phyloP scores from a whole-genome alignment of 2,888 invertebrate species.

The Dasysyrphus albostriatus region DNA sequence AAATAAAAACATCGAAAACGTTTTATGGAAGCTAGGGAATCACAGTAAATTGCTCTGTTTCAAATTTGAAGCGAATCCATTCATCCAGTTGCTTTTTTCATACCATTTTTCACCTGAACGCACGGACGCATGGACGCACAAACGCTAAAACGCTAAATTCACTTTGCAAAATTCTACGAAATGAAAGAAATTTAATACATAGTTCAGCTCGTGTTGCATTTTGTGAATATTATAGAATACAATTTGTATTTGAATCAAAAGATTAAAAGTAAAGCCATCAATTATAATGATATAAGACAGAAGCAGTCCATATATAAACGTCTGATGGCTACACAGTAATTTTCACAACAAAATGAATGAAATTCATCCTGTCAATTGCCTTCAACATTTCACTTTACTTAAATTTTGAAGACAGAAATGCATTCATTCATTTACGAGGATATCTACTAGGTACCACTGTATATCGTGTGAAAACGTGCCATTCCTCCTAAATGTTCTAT shows the following conservation, averaged over 20 bases:
- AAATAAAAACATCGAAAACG: too few relatives aligned
- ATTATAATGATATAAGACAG: neutral
- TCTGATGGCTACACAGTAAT: neutral
- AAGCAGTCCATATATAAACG: slow-evolving; percentile 8
- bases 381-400: slow-evolving; percentile 58
- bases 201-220: too few relatives aligned
- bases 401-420: slow-evolving; percentile 50
- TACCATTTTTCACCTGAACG: too few relatives aligned
- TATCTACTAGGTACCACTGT: slow-evolving; percentile 17
- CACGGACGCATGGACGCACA: too few relatives aligned
- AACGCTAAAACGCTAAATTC: too few relatives aligned
- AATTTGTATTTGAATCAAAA: neutral
- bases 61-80: too few relatives aligned
- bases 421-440: slow-evolving; percentile 42
- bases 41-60: too few relatives aligned
- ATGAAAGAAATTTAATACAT: too few relatives aligned
- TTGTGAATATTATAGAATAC: too few relatives aligned
- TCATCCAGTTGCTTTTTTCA: too few relatives aligned
- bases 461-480: slow-evolving; percentile 41
- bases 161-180: too few relatives aligned
- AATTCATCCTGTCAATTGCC: slow-evolving; percentile 48
- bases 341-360: slow-evolving; percentile 31
- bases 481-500: slow-evolving; percentile 28
- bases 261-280: neutral
- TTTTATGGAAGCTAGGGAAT: too few relatives aligned